Base-by-base conservation (phyloP, 2,113 vertebrate species). In the Cromileptes altivelis region DNA sequence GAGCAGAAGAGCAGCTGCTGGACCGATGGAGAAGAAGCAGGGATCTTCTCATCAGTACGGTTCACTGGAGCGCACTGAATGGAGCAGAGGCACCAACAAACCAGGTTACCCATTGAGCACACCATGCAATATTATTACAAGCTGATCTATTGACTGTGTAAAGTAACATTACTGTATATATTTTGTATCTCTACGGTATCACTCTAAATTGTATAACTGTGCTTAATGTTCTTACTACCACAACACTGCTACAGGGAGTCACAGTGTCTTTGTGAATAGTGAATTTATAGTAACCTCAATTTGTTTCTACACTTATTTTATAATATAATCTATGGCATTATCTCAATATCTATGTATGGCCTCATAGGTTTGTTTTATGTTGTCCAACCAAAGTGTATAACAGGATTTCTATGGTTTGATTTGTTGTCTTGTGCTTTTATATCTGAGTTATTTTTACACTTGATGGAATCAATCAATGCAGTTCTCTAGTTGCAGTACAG, bases 11-110 rank as follows among this genome's bases (percentile, higher is more conserved):
- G 53, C 55, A 69, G 80, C 85, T 57, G 72, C 37, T 45, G 76
- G 69, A 76, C 37, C 13, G 78, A 96, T 96, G 96, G 95, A 96
- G 82, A 95, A 95, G 81, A 92, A 94, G 68, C 91, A 63, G 81
- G 90, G 80, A 78, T 81, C 91, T 4, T 85, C 95, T 25, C 86
- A 92, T 76, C 94, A 94, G 50, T 96, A 96, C 67, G 96, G 96
- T 61, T 95, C 97, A 27, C 92, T 97, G 92, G 95, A 96, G 89
- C 86, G 92, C 90, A 95, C 95, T 40, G 94, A 93, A 42, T 95
- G 95, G 96, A 94, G 85, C 71, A 72, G 81, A 58, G 93, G 90
- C 12, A 49, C 58, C 82, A 85, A 74, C 65, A 92, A 93, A 92
- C 55, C 89, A 94, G 96, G 96, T 91, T 23, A 62, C 13, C 52